Percentiles rank a stretch among this genome's conserved stretches.
Evolutionary conservation across 2,888 invertebrate genomes (phyloP).

Genomic region (Chaetoderma sp.): DNA sequence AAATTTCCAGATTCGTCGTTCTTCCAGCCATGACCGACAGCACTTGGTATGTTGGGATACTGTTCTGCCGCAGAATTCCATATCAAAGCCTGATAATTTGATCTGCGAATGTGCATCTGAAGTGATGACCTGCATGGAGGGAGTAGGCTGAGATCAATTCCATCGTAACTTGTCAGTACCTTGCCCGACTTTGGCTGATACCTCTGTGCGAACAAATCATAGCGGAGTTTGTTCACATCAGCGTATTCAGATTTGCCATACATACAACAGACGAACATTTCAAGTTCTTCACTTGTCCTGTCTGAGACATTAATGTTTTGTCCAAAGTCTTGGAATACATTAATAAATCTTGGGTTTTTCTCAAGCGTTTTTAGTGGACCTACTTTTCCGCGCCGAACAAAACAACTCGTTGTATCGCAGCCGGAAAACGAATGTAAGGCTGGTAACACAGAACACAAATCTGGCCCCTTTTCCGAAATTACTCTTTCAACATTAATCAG

Average conservation of each 20-base stretch:
- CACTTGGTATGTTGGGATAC: constrained; percentile 3
- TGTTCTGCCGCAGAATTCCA: constrained; percentile 18
- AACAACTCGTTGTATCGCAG: constrained; percentile 29
- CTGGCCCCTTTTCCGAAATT: constrained; percentile 5
- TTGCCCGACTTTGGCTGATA: not conserved
- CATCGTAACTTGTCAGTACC: not conserved
- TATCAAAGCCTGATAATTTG: constrained; percentile 27
- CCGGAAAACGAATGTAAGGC: constrained; percentile 28
- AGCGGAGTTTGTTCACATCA: constrained; percentile 13
- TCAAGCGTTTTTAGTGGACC: constrained; percentile 12
- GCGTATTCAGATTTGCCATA: constrained; percentile 11
- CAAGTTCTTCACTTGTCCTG: not conserved
- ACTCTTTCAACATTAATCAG: constrained; percentile 20
- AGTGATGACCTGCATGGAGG: constrained; percentile 24
- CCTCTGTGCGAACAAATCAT: no score
- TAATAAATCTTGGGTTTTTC: not conserved
- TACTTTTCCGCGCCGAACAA: constrained; percentile 26
- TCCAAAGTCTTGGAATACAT: not conserved
- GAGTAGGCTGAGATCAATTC: constrained; percentile 26
- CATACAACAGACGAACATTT: constrained; percentile 12
- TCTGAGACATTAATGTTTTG: no score
- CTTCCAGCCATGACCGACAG: constrained; percentile 15
- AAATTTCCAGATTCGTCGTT: no score
- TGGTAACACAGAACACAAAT: constrained; percentile 13
- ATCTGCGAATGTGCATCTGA: constrained; percentile 19